A percentile compares a stretch with the other conserved stretches of the same genome.
Evolutionary conservation across 2,797 vertebrate genomes (phyloP).

Genomic region (Paratrypauchen microcephalus): DNA sequence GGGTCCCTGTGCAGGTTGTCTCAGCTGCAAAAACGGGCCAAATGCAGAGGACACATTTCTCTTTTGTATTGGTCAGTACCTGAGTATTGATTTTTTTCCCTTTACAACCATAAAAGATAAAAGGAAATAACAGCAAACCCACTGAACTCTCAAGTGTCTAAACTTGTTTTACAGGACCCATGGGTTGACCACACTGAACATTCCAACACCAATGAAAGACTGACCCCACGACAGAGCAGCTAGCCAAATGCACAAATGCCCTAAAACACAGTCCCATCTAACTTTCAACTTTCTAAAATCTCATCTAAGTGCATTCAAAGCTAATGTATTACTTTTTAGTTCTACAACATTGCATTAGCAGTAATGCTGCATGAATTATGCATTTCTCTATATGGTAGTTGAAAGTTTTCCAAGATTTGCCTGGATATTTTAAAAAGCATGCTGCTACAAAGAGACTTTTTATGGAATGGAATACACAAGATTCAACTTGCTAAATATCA

Average conservation of each 20-base stretch:
- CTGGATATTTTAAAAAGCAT: neutral
- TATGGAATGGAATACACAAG: neutral
- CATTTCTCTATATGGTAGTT: neutral
- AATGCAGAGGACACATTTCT: too few species aligned
- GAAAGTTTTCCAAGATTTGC: neutral
- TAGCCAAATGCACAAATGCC: neutral
- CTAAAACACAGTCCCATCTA: neutral
- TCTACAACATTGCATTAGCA: neutral
- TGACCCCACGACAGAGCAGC: neutral
- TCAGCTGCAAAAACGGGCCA: too few species aligned
- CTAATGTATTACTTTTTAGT: conserved; percentile 5
- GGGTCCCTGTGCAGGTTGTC: too few species aligned
- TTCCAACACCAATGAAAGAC: neutral
- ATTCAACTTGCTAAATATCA: neutral
- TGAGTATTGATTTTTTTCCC: neutral
- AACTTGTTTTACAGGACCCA: neutral
- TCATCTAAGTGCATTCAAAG: neutral
- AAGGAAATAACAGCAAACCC: neutral
- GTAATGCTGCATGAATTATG: conserved; percentile 6
- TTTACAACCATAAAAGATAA: neutral
- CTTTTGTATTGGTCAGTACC: too few species aligned
- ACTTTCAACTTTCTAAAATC: neutral
- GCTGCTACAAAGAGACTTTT: neutral
- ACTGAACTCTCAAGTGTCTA: neutral
- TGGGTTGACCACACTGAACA: neutral